Evolutionary conservation across 1,140 invertebrate species (phyloP), one percentile per base, ranked within the genome.

Genomic region (Nebria ingens): DNA sequence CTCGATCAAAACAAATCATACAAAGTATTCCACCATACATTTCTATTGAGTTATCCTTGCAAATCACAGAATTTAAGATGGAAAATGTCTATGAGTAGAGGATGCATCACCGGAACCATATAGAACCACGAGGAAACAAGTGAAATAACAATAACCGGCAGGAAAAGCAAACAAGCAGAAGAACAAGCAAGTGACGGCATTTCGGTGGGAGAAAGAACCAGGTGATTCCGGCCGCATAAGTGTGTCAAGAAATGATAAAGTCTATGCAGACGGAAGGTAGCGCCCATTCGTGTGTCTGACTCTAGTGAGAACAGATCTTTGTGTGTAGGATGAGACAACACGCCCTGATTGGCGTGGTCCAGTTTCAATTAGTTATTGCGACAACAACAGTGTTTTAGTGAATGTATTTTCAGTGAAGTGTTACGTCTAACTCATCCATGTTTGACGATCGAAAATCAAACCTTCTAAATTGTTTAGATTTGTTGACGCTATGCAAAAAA

Each of bases 171-270:
- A 29, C 25, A 29, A 29, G 25, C n/a, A 6, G 25, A 6, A 29
- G 25, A 29, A 29, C 13, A n/a, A 29, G 4, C 25, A 29, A 29
- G 51, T 21, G 19, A 52, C 51, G 21, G 15, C 23, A 13, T 12
- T 19, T 15, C 12, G 13, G 21, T 52, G 21, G 21, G 51, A 52
- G 23, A 25, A 21, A 25, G 23, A 52, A 52, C 19, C 51, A 21
- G 51, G 51, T 21, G 21, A 52, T 25, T 21, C 23, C 51, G 21
- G 51, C 51, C 52, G 19, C 21, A 54, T 56, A 64, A 63, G 63
- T 64, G 40, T 64, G 63, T 62, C 63, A 58, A 58, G 57, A 60
- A 64, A 57, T 63, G 61, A 63, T 62, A 63, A 64, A 60, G 63
- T 29, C 55, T 54, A 53, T 49, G 51, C 51, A 55, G 55, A 29